Evolutionary conservation across 1,140 invertebrate species (phyloP).

Genomic region (Trichomalopsis sarcophagae): DNA sequence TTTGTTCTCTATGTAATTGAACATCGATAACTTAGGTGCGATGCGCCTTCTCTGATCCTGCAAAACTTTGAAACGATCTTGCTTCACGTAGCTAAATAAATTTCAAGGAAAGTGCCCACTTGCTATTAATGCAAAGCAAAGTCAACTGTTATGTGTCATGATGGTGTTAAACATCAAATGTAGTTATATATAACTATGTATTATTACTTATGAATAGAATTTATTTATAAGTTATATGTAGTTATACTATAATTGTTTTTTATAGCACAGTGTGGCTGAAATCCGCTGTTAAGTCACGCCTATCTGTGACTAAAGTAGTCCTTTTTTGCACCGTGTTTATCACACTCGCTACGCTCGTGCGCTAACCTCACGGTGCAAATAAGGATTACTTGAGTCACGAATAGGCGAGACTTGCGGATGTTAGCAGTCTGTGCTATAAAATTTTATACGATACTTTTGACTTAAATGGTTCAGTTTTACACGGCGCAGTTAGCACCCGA

Average conservation of each 20-base stretch:
- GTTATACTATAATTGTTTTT: conserved; percentile 8
- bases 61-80: conserved; percentile 20
- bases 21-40: conserved; percentile 39
- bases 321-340: no score
- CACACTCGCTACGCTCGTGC: no score
- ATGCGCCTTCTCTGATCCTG: neutral
- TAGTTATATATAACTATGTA: conserved; percentile 36
- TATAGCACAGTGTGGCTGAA: no score
- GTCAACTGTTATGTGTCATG: conserved; percentile 6
- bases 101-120: conserved; percentile 1
- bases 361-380: no score
- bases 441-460: no score
- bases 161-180: conserved; percentile 8
- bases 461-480: no score
- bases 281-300: no score
- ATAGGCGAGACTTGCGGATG: no score
- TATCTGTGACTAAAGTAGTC: no score
- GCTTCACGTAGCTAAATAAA: conserved; percentile 25
- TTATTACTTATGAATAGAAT: conserved; percentile 58
- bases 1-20: conserved; percentile 36
- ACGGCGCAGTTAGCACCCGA: no score
- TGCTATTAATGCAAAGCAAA: neutral
- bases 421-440: no score
- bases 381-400: no score
- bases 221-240: conserved; percentile 55